These are phyloP conservation scores for Uloborus diversus DNA, from an alignment of 1,140 invertebrate genomes.

Conservation along the genomic window DNA sequence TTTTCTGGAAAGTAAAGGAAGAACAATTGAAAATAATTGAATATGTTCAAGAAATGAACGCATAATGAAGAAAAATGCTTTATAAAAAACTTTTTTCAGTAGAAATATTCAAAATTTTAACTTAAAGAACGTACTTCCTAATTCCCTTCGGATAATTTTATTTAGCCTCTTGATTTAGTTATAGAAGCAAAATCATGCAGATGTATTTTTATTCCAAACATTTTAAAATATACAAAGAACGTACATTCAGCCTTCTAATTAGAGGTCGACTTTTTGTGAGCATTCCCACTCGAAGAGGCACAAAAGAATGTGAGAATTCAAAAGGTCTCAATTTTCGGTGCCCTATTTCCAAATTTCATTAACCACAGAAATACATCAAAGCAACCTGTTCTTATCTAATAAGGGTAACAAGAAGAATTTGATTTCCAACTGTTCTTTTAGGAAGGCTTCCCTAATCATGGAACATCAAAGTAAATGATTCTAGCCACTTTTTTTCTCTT, in stretches of 20 bases:
- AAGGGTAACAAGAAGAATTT: constrained; percentile 26
- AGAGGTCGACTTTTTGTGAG: background rate
- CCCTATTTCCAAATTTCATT: constrained; percentile 18
- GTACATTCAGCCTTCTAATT: background rate
- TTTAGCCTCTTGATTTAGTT: too few relatives aligned
- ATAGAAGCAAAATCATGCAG: too few relatives aligned
- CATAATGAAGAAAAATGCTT: too few relatives aligned
- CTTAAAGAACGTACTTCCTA: too few relatives aligned
- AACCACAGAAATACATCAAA: constrained; percentile 17
- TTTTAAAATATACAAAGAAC: background rate
- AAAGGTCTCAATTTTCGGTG: background rate
- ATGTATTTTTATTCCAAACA: too few relatives aligned
- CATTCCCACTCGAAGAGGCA: background rate
- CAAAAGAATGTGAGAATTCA: too few relatives aligned
- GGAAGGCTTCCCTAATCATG: constrained; percentile 16
- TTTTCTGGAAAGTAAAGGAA: too few relatives aligned
- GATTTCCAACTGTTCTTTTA: constrained; percentile 13
- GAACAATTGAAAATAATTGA: too few relatives aligned
- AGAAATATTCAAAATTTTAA: too few relatives aligned
- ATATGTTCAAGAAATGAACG: too few relatives aligned
- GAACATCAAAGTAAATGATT: constrained; percentile 43
- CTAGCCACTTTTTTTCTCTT: constrained; percentile 23
- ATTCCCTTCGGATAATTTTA: too few relatives aligned
- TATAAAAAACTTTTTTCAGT: too few relatives aligned
- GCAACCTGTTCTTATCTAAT: constrained; percentile 25